Evolutionary conservation across 1,140 invertebrate genomes (phyloP).

Genomic region (Sminthurinus signatus): DNA sequence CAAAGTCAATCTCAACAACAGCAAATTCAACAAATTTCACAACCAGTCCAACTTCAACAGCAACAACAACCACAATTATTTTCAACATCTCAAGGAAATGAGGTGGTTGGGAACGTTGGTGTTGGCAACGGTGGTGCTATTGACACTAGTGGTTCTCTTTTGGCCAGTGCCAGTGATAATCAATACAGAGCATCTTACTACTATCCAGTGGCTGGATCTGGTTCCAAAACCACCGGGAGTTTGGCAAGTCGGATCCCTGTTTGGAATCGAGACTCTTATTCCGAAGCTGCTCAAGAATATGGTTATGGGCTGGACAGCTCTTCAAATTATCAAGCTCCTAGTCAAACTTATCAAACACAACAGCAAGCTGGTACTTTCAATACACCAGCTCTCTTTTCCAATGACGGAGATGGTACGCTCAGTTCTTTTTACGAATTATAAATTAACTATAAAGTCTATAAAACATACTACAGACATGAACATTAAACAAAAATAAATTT

Average conservation of each 20-base stretch:
- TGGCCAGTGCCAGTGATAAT: slow-evolving; percentile 4
- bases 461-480: too few relatives aligned
- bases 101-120: neutral
- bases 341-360: slow-evolving; percentile 5
- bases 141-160: too few relatives aligned
- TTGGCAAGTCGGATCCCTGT: neutral
- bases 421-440: too few relatives aligned
- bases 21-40: neutral
- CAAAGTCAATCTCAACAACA: neutral
- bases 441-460: too few relatives aligned
- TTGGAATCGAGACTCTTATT: slow-evolving; percentile 32
- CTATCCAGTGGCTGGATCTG: slow-evolving; percentile 8
- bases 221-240: neutral
- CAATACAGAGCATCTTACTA: slow-evolving; percentile 22
- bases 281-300: slow-evolving; percentile 35
- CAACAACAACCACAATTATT: neutral
- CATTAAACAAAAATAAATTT: too few relatives aligned
- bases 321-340: slow-evolving; percentile 7
- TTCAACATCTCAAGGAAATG: neutral
- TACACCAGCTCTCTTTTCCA: slow-evolving; percentile 20
- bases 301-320: slow-evolving; percentile 14
- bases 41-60: neutral
- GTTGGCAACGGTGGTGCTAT: slow-evolving; percentile 2
- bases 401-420: slow-evolving; percentile 18
- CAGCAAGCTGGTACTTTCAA: neutral